A percentile compares a stretch with the other conserved stretches of the same genome.
These are phyloP conservation scores for Tipula vernalis DNA, from an alignment of 2,888 invertebrate species.

Conservation along the genomic window DNA sequence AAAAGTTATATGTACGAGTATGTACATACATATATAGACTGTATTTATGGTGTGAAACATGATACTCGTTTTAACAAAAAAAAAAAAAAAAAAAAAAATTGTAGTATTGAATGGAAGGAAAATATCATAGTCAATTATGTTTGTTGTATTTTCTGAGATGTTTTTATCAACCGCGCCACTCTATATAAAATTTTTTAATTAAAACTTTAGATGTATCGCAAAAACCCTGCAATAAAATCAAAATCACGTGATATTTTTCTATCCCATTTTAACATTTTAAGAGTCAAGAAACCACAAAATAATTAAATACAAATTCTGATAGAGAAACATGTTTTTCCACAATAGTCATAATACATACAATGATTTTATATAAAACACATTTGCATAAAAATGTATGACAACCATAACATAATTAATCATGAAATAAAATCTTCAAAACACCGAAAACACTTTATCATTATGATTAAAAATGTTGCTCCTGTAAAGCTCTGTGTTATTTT, in stretches of 20 bases:
- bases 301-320: neutral
- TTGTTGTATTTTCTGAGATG: neutral
- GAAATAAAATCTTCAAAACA: neutral
- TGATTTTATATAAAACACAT: neutral
- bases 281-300: neutral
- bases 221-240: neutral
- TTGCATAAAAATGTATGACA: neutral
- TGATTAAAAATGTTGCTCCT: neutral
- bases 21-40: too few relatives aligned
- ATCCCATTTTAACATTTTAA: neutral
- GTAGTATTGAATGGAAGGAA: neutral
- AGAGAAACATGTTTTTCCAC: neutral
- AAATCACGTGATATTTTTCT: neutral
- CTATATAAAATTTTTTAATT: neutral
- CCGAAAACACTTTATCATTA: neutral
- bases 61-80: neutral
- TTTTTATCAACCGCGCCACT: neutral
- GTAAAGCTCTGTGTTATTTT: neutral
- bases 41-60: neutral
- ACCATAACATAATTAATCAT: neutral
- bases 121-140: neutral
- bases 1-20: neutral
- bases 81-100: neutral
- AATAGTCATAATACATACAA: neutral
- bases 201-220: neutral